These are phyloP conservation scores for Andrena minutula DNA, from an alignment of 2,888 invertebrate species.

Conservation along the genomic window DNA sequence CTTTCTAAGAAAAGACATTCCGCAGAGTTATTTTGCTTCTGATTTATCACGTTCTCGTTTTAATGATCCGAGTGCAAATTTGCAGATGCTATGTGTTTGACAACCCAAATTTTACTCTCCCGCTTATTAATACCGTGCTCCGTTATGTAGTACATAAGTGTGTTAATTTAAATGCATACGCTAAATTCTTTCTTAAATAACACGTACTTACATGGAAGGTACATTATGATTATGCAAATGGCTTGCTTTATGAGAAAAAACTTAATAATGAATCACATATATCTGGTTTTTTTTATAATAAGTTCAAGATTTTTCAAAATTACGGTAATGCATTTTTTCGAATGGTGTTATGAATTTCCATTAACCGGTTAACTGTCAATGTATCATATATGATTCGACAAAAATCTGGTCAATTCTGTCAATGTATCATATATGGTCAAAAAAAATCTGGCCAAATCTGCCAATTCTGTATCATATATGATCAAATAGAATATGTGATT, in stretches of 20 bases:
- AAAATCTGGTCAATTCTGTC: no score
- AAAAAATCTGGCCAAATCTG: no score
- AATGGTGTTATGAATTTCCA: no score
- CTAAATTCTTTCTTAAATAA: constrained; percentile 6
- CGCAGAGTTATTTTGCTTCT: not conserved
- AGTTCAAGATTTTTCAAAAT: no score
- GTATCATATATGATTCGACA: no score
- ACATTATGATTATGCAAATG: no score
- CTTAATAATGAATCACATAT: not conserved
- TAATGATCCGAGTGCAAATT: not conserved
- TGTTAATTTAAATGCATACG: not conserved
- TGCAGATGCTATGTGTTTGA: not conserved
- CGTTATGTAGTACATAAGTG: not conserved
- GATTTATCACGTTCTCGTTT: not conserved
- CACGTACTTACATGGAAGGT: not conserved
- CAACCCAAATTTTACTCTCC: not conserved
- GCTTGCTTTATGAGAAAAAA: not conserved
- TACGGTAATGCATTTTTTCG: no score
- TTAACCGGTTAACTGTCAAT: no score
- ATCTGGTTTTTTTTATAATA: no score
- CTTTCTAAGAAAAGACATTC: constrained; percentile 2
- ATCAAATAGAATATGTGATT: no score
- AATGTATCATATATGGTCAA: no score
- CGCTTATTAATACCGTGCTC: constrained; percentile 1
- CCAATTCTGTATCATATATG: no score